Evolutionary conservation across 1,140 invertebrate species (phyloP), one percentile per base, ranked within the genome.

Genomic region (Anthonomus grandis): DNA sequence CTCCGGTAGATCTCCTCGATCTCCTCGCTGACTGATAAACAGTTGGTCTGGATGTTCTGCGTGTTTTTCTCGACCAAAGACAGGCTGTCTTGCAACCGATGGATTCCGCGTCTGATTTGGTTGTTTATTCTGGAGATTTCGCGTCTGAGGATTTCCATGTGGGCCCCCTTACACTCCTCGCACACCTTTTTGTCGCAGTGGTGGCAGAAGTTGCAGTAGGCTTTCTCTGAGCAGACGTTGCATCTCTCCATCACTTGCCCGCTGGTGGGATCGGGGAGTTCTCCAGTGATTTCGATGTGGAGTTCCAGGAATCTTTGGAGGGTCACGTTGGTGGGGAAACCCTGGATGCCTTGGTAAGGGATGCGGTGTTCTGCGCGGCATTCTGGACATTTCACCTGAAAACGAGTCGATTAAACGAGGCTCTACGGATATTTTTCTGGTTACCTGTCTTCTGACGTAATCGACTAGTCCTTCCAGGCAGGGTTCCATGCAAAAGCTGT

Each of bases 401-500:
- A 76, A 27, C 9, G 25, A 18, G 17, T 12, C n/a, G 10, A 41
- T 12, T 41, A 1, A 2, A 18, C 12, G 1, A 2, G 38, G 10
- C 17, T 36, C 25, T 9, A 53, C n/a, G 36, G 36, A n/a, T n/a
- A n/a, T n/a, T n/a, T n/a, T n/a, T n/a, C n/a, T n/a, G n/a, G n/a
- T n/a, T 75, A 89, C 88, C 83, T 95, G 93, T 79, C 90, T 80
- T 64, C 91, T 81, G 41, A 95, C 91, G 72, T 96, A 95, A 79
- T 97, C 95, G 64, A 95, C 91, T 34, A 97, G 83, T 49, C 93
- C 93, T 76, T 97, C 95, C 86, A 97, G 91, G 76, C 95, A 98
- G 24, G 94, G 95, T 69, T 95, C 92, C 86, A 97, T 93, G 75
- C 97, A 99, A 77, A 97, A 99, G 60, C 95, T 98, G 83, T 99